A percentile compares a stretch with the other conserved stretches of the same genome.
These are phyloP conservation scores for Teleogryllus oceanicus DNA, from an alignment of 2,888 invertebrate species.

Conservation along the genomic window DNA sequence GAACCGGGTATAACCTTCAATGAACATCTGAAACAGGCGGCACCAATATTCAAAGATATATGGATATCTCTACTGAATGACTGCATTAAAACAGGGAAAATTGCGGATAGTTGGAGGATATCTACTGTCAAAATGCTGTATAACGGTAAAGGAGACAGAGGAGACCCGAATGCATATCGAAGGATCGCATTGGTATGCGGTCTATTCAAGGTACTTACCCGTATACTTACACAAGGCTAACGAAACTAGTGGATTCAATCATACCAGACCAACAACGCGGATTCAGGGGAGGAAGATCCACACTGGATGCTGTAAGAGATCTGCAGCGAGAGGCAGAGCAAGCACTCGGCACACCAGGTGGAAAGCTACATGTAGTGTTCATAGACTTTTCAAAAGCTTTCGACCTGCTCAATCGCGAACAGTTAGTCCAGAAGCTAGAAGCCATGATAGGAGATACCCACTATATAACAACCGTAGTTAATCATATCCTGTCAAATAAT, in stretches of 20 bases:
- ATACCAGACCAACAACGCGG: background rate
- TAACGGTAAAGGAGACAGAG: background rate
- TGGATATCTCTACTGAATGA: too few relatives aligned
- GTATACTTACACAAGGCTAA: background rate
- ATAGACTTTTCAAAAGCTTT: too few relatives aligned
- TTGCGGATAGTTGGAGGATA: background rate
- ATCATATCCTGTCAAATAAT: too few relatives aligned
- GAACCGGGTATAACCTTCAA: too few relatives aligned
- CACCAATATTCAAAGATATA: too few relatives aligned
- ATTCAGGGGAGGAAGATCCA: background rate
- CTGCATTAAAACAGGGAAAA: background rate
- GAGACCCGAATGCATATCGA: slow-evolving; percentile 19
- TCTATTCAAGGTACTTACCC: background rate
- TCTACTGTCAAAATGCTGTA: slow-evolving; percentile 19
- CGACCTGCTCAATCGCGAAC: too few relatives aligned
- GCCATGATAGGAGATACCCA: too few relatives aligned
- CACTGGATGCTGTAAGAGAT: background rate
- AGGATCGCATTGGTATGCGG: background rate
- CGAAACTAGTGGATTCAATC: background rate
- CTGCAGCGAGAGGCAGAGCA: background rate
- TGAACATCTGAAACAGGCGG: too few relatives aligned
- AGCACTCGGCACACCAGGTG: background rate
- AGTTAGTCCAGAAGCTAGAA: too few relatives aligned
- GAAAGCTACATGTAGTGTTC: too few relatives aligned
- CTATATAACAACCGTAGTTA: too few relatives aligned